Percentiles rank a stretch among this genome's conserved stretches.
Conservation (phyloP, 2,797 vertebrate species). For the Basileuterus tristriatus region DNA sequence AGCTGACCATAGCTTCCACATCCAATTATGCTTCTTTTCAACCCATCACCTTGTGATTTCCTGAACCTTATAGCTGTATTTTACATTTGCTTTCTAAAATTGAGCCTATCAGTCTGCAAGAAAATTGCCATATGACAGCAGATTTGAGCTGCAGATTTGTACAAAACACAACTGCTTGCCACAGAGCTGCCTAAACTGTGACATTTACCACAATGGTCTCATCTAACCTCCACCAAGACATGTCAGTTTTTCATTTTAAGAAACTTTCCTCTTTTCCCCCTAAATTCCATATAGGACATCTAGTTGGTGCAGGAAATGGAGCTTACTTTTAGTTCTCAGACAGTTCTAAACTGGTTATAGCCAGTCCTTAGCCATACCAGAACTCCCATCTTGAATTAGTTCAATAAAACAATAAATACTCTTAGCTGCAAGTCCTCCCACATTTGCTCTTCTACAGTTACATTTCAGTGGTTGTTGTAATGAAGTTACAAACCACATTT, state of each 20-base stretch:
- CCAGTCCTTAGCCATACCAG: not conserved
- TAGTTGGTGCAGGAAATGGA: not conserved
- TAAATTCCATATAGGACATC: not conserved
- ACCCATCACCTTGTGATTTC: not conserved
- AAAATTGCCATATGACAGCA: not conserved
- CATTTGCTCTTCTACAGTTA: not conserved
- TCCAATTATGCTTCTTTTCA: not conserved
- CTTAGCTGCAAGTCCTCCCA: not conserved
- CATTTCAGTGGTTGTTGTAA: not conserved
- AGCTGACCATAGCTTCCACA: not conserved
- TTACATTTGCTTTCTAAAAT: not conserved
- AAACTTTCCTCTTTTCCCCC: not conserved
- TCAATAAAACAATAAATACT: not conserved
- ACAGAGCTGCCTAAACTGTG: not conserved
- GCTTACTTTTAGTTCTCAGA: not conserved
- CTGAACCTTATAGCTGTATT: not conserved
- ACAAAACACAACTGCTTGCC: not conserved
- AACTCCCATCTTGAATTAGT: not conserved
- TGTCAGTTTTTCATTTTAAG: not conserved
- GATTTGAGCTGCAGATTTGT: not conserved
- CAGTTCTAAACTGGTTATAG: not conserved
- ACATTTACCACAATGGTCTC: accelerated
- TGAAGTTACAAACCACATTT: not conserved
- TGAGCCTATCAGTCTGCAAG: not conserved
- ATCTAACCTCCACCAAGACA: not conserved